Percentiles rank a stretch among this genome's conserved stretches.
phyloP scores from a whole-genome alignment of 2,888 invertebrate species.

The Diarsia dahlii region DNA sequence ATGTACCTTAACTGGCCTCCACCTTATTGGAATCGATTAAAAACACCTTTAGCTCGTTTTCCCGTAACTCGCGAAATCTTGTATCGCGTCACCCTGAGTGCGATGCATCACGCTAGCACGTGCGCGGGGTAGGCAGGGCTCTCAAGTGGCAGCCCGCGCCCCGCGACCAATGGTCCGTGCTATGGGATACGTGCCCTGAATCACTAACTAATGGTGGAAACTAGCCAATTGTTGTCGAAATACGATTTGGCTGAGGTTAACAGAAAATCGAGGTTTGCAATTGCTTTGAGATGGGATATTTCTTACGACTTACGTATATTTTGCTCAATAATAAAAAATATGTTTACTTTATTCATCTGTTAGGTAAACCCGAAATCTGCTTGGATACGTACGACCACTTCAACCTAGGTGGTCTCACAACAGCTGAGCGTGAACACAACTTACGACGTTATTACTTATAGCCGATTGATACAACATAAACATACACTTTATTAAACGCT shows the following conservation, averaged over 20 bases:
- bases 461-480: conserved; percentile 45
- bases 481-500: conserved; percentile 47
- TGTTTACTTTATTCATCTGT: background rate
- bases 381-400: background rate
- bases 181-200: conserved; percentile 77
- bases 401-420: conserved; percentile 45
- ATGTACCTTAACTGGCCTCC: too few relatives aligned
- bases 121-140: conserved; percentile 25
- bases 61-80: conserved; percentile 22
- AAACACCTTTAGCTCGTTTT: conserved; percentile 36
- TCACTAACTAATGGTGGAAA: conserved; percentile 51
- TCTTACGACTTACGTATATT: too few relatives aligned
- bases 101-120: conserved; percentile 55
- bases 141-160: conserved; percentile 56
- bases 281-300: too few relatives aligned
- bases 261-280: conserved; percentile 20
- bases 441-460: conserved; percentile 26
- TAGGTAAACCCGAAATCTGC: background rate
- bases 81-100: conserved; percentile 29
- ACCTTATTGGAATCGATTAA: conserved; percentile 10
- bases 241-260: background rate
- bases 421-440: conserved; percentile 8
- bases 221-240: conserved; percentile 37
- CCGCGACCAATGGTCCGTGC: conserved; percentile 76
- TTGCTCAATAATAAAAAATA: background rate